Conservation (phyloP, 2,888 invertebrate species). For the Trissolcus japonicus region DNA sequence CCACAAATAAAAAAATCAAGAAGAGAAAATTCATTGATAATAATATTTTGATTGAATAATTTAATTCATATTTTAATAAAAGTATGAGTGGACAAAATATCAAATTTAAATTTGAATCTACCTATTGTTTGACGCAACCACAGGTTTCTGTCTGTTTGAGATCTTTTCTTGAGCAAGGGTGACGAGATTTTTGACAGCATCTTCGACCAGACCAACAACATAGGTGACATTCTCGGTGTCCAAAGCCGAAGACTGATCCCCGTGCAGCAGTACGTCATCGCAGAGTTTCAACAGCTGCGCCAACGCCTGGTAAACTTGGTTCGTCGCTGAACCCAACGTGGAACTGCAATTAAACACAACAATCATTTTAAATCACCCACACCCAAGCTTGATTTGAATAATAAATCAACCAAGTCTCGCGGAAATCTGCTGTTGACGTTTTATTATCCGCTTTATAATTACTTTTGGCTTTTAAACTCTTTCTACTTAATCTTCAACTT, state of each 20-base stretch:
- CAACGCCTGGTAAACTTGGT: conserved; percentile 90
- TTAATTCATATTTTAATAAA: too few species aligned
- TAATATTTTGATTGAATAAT: too few species aligned
- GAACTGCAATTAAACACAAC: conserved; percentile 77
- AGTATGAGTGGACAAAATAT: too few species aligned
- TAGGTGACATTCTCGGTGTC: conserved; percentile 82
- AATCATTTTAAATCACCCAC: conserved; percentile 7
- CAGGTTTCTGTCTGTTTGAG: conserved; percentile 79
- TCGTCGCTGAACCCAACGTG: conserved; percentile 86
- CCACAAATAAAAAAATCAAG: not conserved
- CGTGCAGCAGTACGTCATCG: conserved; percentile 89
- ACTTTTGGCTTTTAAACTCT: not conserved
- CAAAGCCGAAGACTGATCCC: conserved; percentile 82
- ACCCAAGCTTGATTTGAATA: conserved; percentile 7
- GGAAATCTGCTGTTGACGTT: not conserved
- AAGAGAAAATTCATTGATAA: not conserved
- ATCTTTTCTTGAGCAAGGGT: conserved; percentile 90
- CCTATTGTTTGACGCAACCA: conserved; percentile 71
- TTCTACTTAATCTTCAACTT: too few species aligned
- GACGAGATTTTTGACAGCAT: conserved; percentile 87
- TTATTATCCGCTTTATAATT: conserved; percentile 6
- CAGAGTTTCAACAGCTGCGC: conserved; percentile 92
- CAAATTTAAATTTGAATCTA: conserved; percentile 43
- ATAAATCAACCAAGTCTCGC: not conserved
- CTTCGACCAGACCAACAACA: conserved; percentile 84